Evolutionary conservation across 2,888 invertebrate genomes (phyloP).

Genomic region (Diaprepes abbreviatus): DNA sequence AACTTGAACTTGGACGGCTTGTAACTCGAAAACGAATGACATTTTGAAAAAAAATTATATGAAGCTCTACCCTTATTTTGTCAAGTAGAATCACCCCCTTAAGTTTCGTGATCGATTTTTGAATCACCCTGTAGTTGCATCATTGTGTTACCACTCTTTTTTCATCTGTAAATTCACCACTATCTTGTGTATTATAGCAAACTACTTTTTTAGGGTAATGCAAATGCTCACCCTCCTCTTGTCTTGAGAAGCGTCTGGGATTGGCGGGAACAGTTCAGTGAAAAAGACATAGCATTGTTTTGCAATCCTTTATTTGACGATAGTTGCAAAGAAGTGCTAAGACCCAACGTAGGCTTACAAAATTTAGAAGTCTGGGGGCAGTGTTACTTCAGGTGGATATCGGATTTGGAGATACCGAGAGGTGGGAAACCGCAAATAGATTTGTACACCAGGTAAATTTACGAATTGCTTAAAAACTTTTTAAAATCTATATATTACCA

Average conservation of each 20-base stretch:
- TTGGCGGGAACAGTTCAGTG: constrained; percentile 89
- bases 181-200: too few relatives aligned
- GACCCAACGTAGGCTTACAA: constrained; percentile 71
- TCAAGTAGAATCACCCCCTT: too few relatives aligned
- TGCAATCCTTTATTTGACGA: constrained; percentile 84
- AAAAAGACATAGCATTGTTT: constrained; percentile 85
- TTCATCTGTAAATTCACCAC: too few relatives aligned
- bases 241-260: constrained; percentile 88
- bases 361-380: constrained; percentile 85
- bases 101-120: too few relatives aligned
- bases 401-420: constrained; percentile 82
- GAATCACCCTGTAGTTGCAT: too few relatives aligned
- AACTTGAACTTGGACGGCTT: too few relatives aligned
- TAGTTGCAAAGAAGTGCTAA: constrained; percentile 63
- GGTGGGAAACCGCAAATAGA: constrained; percentile 77
- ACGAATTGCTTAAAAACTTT: too few relatives aligned
- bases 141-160: too few relatives aligned
- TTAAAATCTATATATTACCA: too few relatives aligned
- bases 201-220: constrained; percentile 43
- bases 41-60: too few relatives aligned
- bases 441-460: constrained; percentile 66
- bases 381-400: constrained; percentile 92
- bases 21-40: too few relatives aligned
- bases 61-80: too few relatives aligned
- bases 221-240: constrained; percentile 64